These are phyloP conservation scores for Eupithecia abbreviata DNA, from an alignment of 2,888 invertebrate genomes.

Conservation along the genomic window DNA sequence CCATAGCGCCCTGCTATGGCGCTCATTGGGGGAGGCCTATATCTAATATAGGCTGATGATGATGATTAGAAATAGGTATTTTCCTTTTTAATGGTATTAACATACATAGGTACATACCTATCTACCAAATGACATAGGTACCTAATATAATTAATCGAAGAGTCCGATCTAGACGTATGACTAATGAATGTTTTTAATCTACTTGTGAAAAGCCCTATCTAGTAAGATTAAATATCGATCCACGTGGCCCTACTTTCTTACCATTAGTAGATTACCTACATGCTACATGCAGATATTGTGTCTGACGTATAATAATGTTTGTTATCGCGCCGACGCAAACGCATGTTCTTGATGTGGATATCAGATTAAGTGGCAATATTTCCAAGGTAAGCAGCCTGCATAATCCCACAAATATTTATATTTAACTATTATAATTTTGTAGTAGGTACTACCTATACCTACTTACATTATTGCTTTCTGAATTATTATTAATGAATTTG, in stretches of 20 bases:
- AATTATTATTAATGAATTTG: too few relatives aligned
- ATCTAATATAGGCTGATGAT: too few relatives aligned
- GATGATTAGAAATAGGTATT: too few relatives aligned
- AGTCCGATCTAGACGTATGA: too few relatives aligned
- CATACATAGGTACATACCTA: too few relatives aligned
- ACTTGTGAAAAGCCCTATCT: not conserved
- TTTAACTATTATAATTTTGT: too few relatives aligned
- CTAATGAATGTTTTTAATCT: not conserved
- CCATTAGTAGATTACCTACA: not conserved
- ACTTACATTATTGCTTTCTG: too few relatives aligned
- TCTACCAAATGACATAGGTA: not conserved
- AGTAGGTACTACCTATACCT: too few relatives aligned
- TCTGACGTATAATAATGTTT: slow-evolving; percentile 12
- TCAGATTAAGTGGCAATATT: not conserved
- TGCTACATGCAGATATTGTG: not conserved
- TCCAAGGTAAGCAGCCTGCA: not conserved
- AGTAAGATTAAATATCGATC: slow-evolving; percentile 17
- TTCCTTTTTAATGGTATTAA: too few relatives aligned
- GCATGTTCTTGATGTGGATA: slow-evolving; percentile 19
- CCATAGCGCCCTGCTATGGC: too few relatives aligned
- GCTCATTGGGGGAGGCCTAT: too few relatives aligned
- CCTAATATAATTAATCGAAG: too few relatives aligned
- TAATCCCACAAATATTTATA: not conserved
- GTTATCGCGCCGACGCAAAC: slow-evolving; percentile 3
- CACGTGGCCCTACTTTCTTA: not conserved